phyloP scores from a whole-genome alignment of 2,797 vertebrate species.

The Labroides dimidiatus region DNA sequence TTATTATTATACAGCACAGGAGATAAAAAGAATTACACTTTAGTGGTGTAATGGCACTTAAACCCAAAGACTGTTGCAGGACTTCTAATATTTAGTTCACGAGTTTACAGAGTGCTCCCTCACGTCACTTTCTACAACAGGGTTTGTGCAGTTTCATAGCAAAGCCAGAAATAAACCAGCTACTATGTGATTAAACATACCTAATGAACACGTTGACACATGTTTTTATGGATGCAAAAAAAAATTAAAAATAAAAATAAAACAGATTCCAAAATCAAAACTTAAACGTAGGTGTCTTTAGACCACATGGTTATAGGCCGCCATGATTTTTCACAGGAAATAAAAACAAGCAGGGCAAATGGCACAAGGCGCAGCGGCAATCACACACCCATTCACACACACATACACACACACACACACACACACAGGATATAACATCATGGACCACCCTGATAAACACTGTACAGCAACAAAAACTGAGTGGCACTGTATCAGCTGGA shows the following conservation, averaged over 20 bases:
- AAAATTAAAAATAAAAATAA: conserved; percentile 15
- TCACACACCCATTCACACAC: no score
- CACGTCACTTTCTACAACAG: background rate
- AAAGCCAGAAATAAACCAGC: background rate
- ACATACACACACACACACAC: background rate
- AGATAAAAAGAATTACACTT: conserved; percentile 31
- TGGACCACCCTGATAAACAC: conserved; percentile 31
- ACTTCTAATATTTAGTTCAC: background rate
- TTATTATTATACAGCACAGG: conserved; percentile 12
- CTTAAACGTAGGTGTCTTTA: conserved; percentile 31
- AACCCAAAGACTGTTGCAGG: conserved; percentile 6
- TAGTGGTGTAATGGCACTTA: conserved; percentile 29
- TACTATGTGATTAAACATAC: background rate
- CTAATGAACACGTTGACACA: background rate
- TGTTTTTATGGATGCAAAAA: conserved; percentile 17
- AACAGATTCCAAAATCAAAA: conserved; percentile 34
- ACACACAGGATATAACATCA: conserved; percentile 15
- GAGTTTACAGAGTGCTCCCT: background rate
- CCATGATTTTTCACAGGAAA: conserved; percentile 49
- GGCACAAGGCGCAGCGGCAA: conserved; percentile 1
- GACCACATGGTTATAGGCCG: conserved; percentile 46
- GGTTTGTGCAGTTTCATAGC: conserved; percentile 1
- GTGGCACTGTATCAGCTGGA: conserved; percentile 17
- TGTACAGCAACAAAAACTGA: conserved; percentile 16
- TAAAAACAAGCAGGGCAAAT: conserved; percentile 48